phyloP scores from a whole-genome alignment of 2,888 invertebrate genomes.

The Platycheirus rosarum region DNA sequence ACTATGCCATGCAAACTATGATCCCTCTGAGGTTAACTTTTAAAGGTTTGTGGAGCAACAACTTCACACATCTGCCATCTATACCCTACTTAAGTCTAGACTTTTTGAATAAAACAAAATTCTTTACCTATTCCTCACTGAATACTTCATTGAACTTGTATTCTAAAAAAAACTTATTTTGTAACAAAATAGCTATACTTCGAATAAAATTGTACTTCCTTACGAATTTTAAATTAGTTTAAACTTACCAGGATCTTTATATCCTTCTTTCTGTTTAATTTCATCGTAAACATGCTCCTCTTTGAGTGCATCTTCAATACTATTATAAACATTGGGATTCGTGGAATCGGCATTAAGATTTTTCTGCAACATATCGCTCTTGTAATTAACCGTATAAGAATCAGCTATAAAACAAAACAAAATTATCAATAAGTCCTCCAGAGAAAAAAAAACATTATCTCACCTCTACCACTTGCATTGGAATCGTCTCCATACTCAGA shows the following conservation, averaged over 20 bases:
- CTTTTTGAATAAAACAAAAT: no score
- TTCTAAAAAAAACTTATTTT: no score
- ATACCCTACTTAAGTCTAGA: no score
- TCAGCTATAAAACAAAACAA: constrained; percentile 81
- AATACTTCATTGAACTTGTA: no score
- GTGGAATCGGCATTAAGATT: constrained; percentile 93
- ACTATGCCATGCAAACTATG: no score
- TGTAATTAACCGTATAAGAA: constrained; percentile 85
- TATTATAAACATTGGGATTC: constrained; percentile 92
- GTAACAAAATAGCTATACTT: no score
- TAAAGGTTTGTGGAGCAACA: no score
- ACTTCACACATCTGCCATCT: no score
- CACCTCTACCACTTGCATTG: constrained; percentile 83
- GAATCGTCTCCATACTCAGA: constrained; percentile 82
- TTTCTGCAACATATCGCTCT: constrained; percentile 87
- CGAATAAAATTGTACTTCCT: no score
- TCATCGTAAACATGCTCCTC: constrained; percentile 94
- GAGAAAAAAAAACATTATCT: background rate
- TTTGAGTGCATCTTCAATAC: constrained; percentile 89
- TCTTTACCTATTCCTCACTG: no score
- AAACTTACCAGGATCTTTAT: constrained; percentile 86
- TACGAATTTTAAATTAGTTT: constrained; percentile 44
- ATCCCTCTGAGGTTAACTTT: no score
- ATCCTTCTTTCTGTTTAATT: constrained; percentile 91
- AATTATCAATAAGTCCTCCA: background rate